phyloP scores from a whole-genome alignment of 2,113 vertebrate genomes.

The Melanerpes aurifrons region DNA sequence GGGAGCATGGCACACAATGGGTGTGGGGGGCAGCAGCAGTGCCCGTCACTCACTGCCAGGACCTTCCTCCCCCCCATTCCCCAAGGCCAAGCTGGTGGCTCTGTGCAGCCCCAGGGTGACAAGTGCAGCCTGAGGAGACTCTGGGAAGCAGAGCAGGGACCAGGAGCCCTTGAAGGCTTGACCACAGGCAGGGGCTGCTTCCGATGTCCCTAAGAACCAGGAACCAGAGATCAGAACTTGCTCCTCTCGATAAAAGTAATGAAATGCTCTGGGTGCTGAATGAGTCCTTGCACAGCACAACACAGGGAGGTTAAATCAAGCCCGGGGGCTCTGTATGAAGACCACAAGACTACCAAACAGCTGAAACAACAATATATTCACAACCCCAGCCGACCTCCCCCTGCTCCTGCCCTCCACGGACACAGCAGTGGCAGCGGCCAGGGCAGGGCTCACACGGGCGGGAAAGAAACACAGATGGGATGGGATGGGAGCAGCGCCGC shows the following conservation, averaged over 20 bases:
- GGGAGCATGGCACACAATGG: fast-evolving
- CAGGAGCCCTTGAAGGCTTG: fast-evolving
- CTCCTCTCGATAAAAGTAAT: constrained; percentile 68
- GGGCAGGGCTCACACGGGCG: constrained; percentile 1
- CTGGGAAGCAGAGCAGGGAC: not conserved
- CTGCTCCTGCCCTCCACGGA: not conserved
- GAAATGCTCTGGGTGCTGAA: constrained; percentile 74
- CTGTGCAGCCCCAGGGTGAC: not conserved
- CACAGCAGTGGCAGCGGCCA: not conserved
- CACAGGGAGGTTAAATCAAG: constrained; percentile 56
- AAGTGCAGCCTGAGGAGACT: fast-evolving
- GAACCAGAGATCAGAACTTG: constrained; percentile 74
- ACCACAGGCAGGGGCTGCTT: not conserved
- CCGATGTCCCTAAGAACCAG: constrained; percentile 63
- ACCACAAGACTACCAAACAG: constrained; percentile 54
- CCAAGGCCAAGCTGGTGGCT: fast-evolving
- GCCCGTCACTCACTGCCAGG: fast-evolving
- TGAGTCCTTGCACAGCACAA: constrained; percentile 70
- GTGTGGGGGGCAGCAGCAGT: fast-evolving
- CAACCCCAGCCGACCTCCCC: not conserved
- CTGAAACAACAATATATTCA: constrained; percentile 43
- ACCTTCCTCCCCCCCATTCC: fast-evolving
- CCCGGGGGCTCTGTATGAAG: not conserved
- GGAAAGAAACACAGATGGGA: constrained; percentile 6
- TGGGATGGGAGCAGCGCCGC: not conserved